A percentile compares a stretch with the other conserved stretches of the same genome.
Evolutionary conservation across 2,113 vertebrate genomes (phyloP).

Genomic region (Asarcornis scutulata): DNA sequence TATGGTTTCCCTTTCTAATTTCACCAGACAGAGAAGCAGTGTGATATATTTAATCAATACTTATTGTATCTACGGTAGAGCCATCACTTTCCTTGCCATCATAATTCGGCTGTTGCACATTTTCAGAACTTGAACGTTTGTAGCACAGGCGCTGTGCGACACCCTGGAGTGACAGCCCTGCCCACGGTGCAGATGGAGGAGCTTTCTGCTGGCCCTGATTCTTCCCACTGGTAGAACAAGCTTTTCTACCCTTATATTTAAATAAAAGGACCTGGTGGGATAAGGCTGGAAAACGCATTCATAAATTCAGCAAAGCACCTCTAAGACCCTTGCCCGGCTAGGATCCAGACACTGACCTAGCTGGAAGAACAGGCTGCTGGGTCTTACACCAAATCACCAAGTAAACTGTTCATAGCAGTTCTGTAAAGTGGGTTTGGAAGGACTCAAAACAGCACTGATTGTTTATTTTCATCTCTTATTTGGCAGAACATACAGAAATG

Average conservation of each 20-base stretch:
- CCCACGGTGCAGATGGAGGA: not conserved
- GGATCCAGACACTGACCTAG: not conserved
- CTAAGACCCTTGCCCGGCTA: not conserved
- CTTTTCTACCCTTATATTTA: not conserved
- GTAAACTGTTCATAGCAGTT: accelerated
- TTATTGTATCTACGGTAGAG: not conserved
- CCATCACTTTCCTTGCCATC: not conserved
- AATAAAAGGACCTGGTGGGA: no score
- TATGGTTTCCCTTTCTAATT: constrained; percentile 27
- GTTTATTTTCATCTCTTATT: not conserved
- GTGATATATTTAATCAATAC: not conserved
- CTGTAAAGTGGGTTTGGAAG: not conserved
- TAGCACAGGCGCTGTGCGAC: not conserved
- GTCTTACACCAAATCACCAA: not conserved
- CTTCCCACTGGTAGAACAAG: not conserved
- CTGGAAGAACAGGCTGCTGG: not conserved
- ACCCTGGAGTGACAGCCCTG: not conserved
- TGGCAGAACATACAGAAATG: not conserved
- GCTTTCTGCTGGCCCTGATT: not conserved
- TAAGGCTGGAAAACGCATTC: not conserved
- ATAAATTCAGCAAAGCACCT: not conserved
- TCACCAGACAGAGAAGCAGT: not conserved
- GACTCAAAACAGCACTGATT: not conserved
- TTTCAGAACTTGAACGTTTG: not conserved
- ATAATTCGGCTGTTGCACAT: not conserved